Percentiles rank a stretch among this genome's conserved stretches.
Conservation (phyloP, 2,113 vertebrate species). For the Gavia stellata region DNA sequence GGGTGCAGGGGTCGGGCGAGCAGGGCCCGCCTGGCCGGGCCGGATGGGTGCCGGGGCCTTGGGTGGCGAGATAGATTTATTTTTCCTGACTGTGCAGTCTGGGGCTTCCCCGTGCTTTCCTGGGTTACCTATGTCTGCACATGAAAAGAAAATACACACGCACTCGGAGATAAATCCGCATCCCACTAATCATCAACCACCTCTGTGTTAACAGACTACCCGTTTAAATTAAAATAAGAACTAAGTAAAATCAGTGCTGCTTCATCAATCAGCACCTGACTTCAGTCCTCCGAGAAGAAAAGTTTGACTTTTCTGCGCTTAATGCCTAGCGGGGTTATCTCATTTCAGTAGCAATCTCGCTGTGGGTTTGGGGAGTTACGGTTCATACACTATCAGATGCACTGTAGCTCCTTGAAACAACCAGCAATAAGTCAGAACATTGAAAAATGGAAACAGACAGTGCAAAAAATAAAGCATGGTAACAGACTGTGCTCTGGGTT, state of each 20-base stretch:
- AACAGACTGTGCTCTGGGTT: constrained; percentile 12
- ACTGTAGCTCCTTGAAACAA: background rate
- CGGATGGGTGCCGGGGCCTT: background rate
- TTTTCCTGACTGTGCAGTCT: rapidly evolving
- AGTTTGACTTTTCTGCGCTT: background rate
- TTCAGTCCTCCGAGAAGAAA: background rate
- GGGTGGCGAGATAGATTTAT: background rate
- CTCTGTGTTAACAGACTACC: background rate
- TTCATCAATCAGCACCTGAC: background rate
- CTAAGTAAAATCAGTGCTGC: too few species aligned
- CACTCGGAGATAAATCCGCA: background rate
- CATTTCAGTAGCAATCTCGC: rapidly evolving
- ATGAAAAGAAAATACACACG: rapidly evolving
- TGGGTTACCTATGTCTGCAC: rapidly evolving
- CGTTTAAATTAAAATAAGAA: background rate
- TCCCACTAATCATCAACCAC: background rate
- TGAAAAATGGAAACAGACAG: constrained; percentile 9
- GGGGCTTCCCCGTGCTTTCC: background rate
- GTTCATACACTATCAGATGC: background rate
- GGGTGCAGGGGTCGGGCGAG: background rate
- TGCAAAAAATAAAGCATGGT: constrained; percentile 1
- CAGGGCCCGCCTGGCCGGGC: background rate
- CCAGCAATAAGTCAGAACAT: background rate
- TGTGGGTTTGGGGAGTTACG: rapidly evolving
- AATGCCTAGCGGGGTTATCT: background rate